Conservation (phyloP, 2,113 vertebrate species). For the Oryzias woworae region DNA sequence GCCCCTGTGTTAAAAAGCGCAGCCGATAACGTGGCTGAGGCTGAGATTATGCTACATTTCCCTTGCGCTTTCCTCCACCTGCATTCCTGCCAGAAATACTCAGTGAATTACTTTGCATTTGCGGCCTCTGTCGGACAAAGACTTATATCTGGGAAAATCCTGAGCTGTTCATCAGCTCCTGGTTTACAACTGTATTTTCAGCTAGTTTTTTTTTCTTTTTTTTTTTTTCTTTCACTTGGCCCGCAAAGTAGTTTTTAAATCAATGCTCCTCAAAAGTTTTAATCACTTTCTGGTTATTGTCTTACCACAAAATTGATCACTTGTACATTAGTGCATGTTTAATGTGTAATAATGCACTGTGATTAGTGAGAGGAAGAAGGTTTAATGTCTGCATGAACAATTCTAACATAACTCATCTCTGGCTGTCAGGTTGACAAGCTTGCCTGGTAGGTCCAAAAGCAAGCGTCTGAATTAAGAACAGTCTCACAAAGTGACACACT, state of each 20-base stretch:
- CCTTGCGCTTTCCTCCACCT: constrained; percentile 59
- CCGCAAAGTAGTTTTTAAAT: constrained; percentile 67
- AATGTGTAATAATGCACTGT: constrained; percentile 72
- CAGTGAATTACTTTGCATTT: constrained; percentile 53
- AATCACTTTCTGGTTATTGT: constrained; percentile 64
- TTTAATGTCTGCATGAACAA: constrained; percentile 58
- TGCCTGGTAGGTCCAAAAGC: constrained; percentile 27
- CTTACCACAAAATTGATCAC: constrained; percentile 68
- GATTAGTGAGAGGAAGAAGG: constrained; percentile 62
- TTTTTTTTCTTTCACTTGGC: constrained; percentile 37
- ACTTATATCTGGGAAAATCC: constrained; percentile 47
- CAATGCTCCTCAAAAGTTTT: constrained; percentile 69
- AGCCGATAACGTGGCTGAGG: constrained; percentile 65
- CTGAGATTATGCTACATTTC: constrained; percentile 74
- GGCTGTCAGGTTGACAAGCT: constrained; percentile 41
- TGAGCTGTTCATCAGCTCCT: constrained; percentile 27
- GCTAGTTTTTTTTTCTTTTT: constrained; percentile 28
- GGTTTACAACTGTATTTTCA: constrained; percentile 51
- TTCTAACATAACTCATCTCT: constrained; percentile 56
- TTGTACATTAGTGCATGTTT: constrained; percentile 72
- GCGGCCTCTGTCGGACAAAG: constrained; percentile 31
- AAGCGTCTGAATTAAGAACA: constrained; percentile 28
- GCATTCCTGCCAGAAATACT: constrained; percentile 55
- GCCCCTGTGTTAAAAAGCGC: constrained; percentile 77
- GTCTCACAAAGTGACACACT: constrained; percentile 17